Evolutionary conservation across 2,797 vertebrate species (phyloP), one percentile per base, ranked within the genome.

Genomic region (Xerus rutilus): DNA sequence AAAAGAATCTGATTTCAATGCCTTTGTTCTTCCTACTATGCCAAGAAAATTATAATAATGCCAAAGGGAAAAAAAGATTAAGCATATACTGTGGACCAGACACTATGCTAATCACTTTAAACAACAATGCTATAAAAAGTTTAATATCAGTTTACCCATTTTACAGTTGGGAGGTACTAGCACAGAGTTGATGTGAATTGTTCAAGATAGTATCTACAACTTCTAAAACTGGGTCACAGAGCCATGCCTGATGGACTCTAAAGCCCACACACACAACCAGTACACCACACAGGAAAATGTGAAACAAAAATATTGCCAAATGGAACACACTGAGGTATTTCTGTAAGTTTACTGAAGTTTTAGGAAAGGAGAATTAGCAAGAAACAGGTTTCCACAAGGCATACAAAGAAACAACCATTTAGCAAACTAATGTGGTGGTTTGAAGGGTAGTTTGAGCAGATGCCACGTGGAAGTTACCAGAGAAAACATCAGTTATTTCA

Each of bases 401-500:
- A 97, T 73, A 25, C 92, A 95, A 93, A 97, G 81, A 93, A 64
- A 96, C 79, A 95, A 97, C 85, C 88, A 92, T 95, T 97, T 96
- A 96, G 95, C 86, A 97, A 96, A 96, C 97, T 95, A 97, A 97
- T 95, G 95, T 70, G 89, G 88, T 95, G 89, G 79, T 96, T 93
- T 95, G 92, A 95, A 94, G 79, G 57, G 76, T 74, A 96, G 86
- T 94, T 94, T 91, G 84, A 97, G 79, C 95, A 97, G 96, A 95
- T 96, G 95, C 93, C 91, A 81, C 91, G 86, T 87, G 96, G 89
- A 96, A 95, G 95, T 91, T 96, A 96, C 93, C 89, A 96, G 91
- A 96, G 82, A 95, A 97, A 98, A 91, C 93, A 97, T 86, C 94
- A 96, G 94, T 96, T 97, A 86, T 96, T 96, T 94, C 95, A 97